phyloP scores from a whole-genome alignment of 1,140 invertebrate species.

The Drosophila miranda region DNA sequence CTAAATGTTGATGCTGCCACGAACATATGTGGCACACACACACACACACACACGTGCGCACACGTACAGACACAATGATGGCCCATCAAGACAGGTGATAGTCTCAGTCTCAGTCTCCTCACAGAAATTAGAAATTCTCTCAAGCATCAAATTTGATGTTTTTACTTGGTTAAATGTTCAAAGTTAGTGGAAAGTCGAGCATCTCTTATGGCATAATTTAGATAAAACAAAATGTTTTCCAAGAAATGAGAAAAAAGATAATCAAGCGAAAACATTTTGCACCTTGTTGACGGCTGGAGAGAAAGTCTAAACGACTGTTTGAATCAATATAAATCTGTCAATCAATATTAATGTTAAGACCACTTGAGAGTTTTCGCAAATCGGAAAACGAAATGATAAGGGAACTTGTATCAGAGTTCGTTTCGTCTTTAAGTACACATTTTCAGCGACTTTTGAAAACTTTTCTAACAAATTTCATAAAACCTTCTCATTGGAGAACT shows the following conservation, averaged over 20 bases:
- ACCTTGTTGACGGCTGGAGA: no score
- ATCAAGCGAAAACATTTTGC: conserved; percentile 25
- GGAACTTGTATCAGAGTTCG: conserved; percentile 3
- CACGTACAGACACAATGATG: conserved; percentile 5
- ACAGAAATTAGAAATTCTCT: conserved; percentile 43
- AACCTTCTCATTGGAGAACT: no score
- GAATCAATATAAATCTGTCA: conserved; percentile 5
- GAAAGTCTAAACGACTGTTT: not conserved
- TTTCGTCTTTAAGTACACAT: no score
- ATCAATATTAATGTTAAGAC: conserved; percentile 1
- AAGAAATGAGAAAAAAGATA: conserved; percentile 28
- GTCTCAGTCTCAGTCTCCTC: not conserved
- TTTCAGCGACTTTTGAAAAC: not conserved
- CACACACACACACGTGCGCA: conserved; percentile 1
- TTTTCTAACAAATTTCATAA: not conserved
- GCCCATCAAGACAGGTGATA: conserved; percentile 45
- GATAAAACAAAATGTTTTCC: conserved; percentile 30
- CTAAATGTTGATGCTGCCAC: conserved; percentile 38
- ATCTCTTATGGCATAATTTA: conserved; percentile 45
- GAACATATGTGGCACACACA: conserved; percentile 10
- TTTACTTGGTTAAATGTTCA: conserved; percentile 44
- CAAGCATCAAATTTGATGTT: conserved; percentile 43
- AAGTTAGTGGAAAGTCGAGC: conserved; percentile 40
- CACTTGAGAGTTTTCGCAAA: no score
- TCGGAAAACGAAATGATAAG: conserved; percentile 12